Conservation (phyloP, 2,888 invertebrate genomes). For the Adela reaumurella region DNA sequence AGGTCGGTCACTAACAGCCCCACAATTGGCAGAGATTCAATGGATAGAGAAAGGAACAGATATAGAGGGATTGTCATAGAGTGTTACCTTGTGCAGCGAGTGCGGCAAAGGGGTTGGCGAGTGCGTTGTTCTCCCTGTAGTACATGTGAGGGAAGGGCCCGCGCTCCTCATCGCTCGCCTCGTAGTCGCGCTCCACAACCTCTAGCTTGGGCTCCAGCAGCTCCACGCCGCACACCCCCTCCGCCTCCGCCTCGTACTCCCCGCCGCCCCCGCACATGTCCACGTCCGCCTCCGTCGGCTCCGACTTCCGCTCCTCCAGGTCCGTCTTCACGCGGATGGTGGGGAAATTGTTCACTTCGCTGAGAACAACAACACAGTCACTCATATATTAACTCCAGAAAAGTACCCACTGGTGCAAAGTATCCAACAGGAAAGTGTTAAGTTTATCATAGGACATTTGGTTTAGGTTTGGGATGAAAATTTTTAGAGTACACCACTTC, state of each 20-base stretch:
- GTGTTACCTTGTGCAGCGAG: slow-evolving; percentile 33
- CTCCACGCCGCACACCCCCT: slow-evolving; percentile 35
- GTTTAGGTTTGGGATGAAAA: too few relatives aligned
- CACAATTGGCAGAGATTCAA: too few relatives aligned
- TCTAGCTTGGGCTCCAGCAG: slow-evolving; percentile 66
- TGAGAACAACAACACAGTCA: slow-evolving; percentile 9
- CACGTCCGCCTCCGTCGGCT: slow-evolving; percentile 36
- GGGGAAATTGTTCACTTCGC: slow-evolving; percentile 47
- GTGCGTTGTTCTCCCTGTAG: slow-evolving; percentile 40
- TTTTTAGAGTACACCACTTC: too few relatives aligned
- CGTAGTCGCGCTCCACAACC: slow-evolving; percentile 59
- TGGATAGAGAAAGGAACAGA: slow-evolving; percentile 5
- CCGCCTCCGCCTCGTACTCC: slow-evolving; percentile 34
- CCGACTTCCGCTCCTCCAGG: slow-evolving; percentile 51
- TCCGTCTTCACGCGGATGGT: slow-evolving; percentile 52
- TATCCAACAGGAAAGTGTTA: too few relatives aligned
- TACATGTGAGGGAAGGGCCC: slow-evolving; percentile 39
- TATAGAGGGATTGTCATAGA: too few relatives aligned
- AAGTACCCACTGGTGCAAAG: too few relatives aligned
- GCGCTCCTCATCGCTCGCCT: slow-evolving; percentile 64
- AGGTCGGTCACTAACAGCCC: too few relatives aligned
- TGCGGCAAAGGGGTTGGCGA: slow-evolving; percentile 49
- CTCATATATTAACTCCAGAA: too few relatives aligned
- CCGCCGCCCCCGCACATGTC: slow-evolving; percentile 37
- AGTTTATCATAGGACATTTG: too few relatives aligned